These are phyloP conservation scores for Pantherophis alleghaniensis DNA, from an alignment of 2,797 vertebrate species.

Conservation along the genomic window DNA sequence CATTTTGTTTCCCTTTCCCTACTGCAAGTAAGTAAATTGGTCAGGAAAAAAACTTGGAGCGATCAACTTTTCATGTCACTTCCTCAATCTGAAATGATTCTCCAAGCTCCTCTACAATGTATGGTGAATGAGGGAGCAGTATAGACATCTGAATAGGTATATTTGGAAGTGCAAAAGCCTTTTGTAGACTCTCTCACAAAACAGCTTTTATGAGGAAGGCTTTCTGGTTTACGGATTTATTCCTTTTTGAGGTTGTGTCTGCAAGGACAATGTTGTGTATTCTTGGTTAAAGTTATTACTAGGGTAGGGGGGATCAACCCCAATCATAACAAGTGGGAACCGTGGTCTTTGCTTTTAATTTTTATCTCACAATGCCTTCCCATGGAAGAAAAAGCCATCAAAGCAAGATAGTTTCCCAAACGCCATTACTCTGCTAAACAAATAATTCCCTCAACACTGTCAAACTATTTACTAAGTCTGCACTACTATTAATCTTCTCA, in stretches of 20 bases:
- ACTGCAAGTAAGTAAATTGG: background rate
- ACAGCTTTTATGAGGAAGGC: background rate
- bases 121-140: too few relatives aligned
- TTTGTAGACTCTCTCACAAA: background rate
- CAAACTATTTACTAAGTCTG: too few relatives aligned
- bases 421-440: too few relatives aligned
- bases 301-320: background rate
- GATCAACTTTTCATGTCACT: background rate
- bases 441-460: too few relatives aligned
- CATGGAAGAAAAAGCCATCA: too few relatives aligned
- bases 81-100: background rate
- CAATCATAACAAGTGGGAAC: background rate
- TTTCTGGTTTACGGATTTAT: background rate
- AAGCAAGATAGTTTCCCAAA: background rate
- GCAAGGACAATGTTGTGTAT: background rate
- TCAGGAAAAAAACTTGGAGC: background rate
- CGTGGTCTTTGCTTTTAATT: background rate
- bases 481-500: too few relatives aligned
- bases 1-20: background rate
- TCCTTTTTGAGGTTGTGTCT: background rate
- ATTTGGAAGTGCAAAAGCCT: background rate
- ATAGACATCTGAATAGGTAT: background rate
- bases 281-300: background rate
- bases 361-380: background rate
- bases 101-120: background rate